phyloP scores from a whole-genome alignment of 2,113 vertebrate genomes.

The Caranx ignobilis region DNA sequence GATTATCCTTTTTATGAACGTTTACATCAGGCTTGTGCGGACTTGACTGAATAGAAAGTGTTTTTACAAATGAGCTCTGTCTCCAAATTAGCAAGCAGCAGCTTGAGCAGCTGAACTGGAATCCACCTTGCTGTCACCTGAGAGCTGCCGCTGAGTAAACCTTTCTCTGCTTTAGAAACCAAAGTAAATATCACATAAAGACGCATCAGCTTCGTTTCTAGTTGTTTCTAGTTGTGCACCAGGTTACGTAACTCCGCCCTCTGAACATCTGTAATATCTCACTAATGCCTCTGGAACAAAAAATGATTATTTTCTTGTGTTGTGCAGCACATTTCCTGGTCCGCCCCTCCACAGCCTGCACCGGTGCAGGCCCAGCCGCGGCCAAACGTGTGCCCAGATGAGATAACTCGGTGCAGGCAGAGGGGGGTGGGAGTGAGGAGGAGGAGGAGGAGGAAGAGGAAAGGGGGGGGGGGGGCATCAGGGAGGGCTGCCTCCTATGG shows the following conservation, averaged over 20 bases:
- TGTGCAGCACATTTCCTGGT: constrained; percentile 42
- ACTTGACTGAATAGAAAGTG: no score
- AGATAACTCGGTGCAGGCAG: constrained; percentile 82
- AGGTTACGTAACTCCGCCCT: constrained; percentile 30
- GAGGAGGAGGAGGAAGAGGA: constrained; percentile 20
- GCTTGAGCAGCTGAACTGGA: no score
- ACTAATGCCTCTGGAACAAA: neutral
- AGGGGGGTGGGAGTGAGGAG: constrained; percentile 46
- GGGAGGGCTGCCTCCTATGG: constrained; percentile 72
- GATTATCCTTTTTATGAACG: no score
- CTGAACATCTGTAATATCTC: constrained; percentile 23
- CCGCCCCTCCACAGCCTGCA: constrained; percentile 69
- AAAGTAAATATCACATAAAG: neutral
- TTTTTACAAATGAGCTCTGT: no score
- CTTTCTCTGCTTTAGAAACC: no score
- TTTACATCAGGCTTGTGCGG: no score
- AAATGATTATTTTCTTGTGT: constrained; percentile 42
- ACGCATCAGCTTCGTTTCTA: neutral
- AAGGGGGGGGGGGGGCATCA: constrained; percentile 39
- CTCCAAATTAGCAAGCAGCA: no score
- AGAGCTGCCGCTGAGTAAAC: no score
- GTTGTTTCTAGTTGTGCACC: neutral
- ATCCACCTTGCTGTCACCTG: no score
- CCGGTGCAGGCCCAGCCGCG: constrained; percentile 68
- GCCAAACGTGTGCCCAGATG: constrained; percentile 84